Conservation (phyloP, 2,113 vertebrate species). For the Nymphicus hollandicus region DNA sequence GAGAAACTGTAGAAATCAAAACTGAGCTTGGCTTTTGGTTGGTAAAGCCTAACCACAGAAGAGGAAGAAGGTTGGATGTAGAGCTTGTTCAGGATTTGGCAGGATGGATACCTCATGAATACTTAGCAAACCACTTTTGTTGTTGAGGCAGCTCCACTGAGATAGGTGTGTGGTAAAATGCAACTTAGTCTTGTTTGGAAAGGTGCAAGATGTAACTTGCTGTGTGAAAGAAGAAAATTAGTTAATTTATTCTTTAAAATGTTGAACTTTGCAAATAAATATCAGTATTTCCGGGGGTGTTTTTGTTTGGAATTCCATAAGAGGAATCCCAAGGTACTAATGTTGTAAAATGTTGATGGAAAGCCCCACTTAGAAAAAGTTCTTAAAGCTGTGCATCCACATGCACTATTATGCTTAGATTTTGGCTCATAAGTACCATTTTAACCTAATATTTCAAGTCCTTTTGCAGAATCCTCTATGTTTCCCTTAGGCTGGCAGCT, state of each 20-base stretch:
- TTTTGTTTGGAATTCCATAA: neutral
- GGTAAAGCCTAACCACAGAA: too few species aligned
- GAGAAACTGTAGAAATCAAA: too few species aligned
- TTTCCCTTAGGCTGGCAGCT: neutral
- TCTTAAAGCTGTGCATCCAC: neutral
- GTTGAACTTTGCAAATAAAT: neutral
- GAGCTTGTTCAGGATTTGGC: too few species aligned
- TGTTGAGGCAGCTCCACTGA: neutral
- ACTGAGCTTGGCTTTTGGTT: too few species aligned
- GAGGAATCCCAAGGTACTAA: neutral
- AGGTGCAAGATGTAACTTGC: neutral
- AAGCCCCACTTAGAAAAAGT: neutral
- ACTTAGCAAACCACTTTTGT: too few species aligned
- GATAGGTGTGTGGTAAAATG: neutral
- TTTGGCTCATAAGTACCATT: neutral
- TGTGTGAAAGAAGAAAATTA: neutral
- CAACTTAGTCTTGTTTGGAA: neutral
- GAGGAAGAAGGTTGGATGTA: too few species aligned
- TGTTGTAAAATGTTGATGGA: neutral
- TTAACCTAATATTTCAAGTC: neutral
- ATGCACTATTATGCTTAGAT: neutral
- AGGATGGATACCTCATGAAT: too few species aligned
- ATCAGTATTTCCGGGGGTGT: neutral
- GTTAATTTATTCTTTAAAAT: neutral
- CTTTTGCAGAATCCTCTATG: neutral